Base-by-base conservation (phyloP, 2,888 invertebrate genomes). In the Noctua pronuba region DNA sequence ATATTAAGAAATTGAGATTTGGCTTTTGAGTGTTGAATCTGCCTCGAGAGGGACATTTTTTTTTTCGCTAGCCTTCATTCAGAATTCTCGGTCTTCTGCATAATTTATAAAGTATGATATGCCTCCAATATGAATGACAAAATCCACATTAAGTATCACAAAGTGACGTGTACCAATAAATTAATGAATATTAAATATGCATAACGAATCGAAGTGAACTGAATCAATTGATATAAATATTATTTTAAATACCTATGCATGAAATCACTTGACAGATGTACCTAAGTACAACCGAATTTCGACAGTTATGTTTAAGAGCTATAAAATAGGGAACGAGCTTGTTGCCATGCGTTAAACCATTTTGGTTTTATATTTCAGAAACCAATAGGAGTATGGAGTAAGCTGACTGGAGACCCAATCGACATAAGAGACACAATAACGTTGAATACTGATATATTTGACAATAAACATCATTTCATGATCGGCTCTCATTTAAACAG, bases 401-500 rank as follows among this genome's bases (percentile, higher is more conserved):
- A 71, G n/a, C 35, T 31, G 2, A 71, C 97, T 92, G 99, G 99
- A 73, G 97, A 97, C 60, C 99, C 99, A 0, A 96, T 99, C 82
- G 98, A 97, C 8, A 96, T 97, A 84, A 98, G 98, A 92, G 97
- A 97, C 76, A 89, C 89, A 31, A 82, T 85, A 28, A 83, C 88
- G 2, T 55, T 92, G 0, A 93, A 92, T 62, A 85, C 89, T 1
- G 90, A 91, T 66, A 75, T 91, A 60, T 86, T 92, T 38, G 83
- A 84, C 16, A 92, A 91, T 65, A 89, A 91, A 69, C 97, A 87
- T 52, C 97, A 97, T 79, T 87, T 98, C 24, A 98, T 98, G 88
- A 97, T 98, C 90, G 95, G 98, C 0, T 98, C 98, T 90, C 98
- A 99, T 91, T 97, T 97, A 89, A 96, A 98, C 44, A 99, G 82